Evolutionary conservation across 2,888 invertebrate species (phyloP).

Genomic region (Cheiracanthium punctorium): DNA sequence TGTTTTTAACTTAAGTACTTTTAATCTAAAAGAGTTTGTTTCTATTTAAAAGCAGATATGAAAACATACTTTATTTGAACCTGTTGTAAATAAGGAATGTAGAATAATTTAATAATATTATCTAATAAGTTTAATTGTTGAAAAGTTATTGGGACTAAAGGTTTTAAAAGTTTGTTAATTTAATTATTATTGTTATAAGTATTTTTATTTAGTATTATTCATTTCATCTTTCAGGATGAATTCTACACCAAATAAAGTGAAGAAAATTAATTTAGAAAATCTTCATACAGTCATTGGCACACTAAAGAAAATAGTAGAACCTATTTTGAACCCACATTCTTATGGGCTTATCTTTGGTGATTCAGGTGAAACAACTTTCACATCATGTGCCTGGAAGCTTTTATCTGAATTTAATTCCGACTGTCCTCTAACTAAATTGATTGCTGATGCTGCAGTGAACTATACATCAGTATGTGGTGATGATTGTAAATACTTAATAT

Average conservation of each 20-base stretch:
- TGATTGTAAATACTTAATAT: conserved; percentile 34
- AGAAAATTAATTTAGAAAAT: conserved; percentile 21
- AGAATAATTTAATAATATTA: too few relatives aligned
- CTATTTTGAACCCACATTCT: conserved; percentile 3
- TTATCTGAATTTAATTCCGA: background rate
- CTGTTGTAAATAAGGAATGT: too few relatives aligned
- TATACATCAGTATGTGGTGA: conserved; percentile 16
- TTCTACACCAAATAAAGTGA: background rate
- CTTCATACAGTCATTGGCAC: background rate
- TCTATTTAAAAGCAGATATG: too few relatives aligned
- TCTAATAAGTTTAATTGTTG: too few relatives aligned
- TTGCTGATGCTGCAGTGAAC: background rate
- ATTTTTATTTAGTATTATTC: too few relatives aligned
- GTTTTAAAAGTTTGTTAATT: too few relatives aligned
- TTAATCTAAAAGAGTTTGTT: too few relatives aligned
- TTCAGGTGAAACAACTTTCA: conserved; percentile 15
- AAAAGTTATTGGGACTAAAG: too few relatives aligned
- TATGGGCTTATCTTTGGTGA: conserved; percentile 14
- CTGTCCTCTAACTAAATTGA: conserved; percentile 26
- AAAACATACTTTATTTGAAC: too few relatives aligned
- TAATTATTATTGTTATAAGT: too few relatives aligned
- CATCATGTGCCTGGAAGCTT: background rate
- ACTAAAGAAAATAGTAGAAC: background rate
- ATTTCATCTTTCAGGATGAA: background rate
- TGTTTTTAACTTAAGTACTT: too few relatives aligned